These are phyloP conservation scores for Plagodis pulveraria DNA, from an alignment of 2,888 invertebrate species.

Conservation along the genomic window DNA sequence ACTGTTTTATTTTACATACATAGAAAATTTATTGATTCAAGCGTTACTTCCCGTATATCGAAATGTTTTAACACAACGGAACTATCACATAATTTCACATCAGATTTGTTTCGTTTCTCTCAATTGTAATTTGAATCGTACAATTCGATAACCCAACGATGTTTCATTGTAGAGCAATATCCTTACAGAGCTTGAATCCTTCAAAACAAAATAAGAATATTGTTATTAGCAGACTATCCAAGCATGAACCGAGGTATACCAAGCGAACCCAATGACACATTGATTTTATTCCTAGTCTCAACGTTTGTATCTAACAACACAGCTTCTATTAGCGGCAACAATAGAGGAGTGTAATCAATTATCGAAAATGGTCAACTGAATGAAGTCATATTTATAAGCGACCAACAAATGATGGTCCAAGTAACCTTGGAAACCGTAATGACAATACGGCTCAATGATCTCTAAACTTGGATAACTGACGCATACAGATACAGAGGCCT, in stretches of 20 bases:
- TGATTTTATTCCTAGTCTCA: constrained; percentile 2
- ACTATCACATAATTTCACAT: too few species aligned
- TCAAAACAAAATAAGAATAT: too few species aligned
- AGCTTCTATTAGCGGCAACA: constrained; percentile 9
- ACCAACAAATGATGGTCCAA: constrained; percentile 40
- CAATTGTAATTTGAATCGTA: too few species aligned
- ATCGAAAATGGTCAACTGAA: constrained; percentile 46
- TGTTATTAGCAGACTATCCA: too few species aligned
- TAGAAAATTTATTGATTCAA: too few species aligned
- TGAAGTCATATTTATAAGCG: constrained; percentile 60
- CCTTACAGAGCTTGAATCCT: too few species aligned
- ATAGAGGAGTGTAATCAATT: constrained; percentile 41
- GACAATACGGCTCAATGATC: constrained; percentile 49
- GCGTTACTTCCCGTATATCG: too few species aligned
- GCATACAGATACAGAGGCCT: constrained; percentile 33
- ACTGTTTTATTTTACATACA: too few species aligned
- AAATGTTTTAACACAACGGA: too few species aligned
- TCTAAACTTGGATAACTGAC: constrained; percentile 51
- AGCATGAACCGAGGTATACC: neutral
- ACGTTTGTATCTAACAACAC: constrained; percentile 4
- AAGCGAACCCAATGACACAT: constrained; percentile 11
- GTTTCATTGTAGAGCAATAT: too few species aligned
- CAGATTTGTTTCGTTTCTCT: too few species aligned
- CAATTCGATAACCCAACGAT: too few species aligned
- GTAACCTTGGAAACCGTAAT: constrained; percentile 50